Conservation (phyloP, 1,140 invertebrate genomes). For the Globodera ellingtonae region DNA sequence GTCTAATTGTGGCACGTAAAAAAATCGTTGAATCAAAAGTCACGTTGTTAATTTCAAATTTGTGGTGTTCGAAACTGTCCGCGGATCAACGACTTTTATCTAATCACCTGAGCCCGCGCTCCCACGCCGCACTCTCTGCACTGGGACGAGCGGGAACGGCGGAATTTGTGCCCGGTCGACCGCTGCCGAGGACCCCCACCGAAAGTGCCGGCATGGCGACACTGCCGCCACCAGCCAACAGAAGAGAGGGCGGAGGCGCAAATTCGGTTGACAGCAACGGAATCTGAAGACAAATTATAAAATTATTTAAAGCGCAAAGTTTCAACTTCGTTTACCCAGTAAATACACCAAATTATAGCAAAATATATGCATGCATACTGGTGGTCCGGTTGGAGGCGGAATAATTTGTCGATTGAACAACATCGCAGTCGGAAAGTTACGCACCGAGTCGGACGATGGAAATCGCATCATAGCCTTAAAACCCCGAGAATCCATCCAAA, state of each 20-base stretch:
- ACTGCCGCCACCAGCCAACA: conserved; percentile 9
- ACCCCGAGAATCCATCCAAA: too few relatives aligned
- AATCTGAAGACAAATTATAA: conserved; percentile 13
- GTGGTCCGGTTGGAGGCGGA: conserved; percentile 24
- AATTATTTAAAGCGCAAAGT: not conserved
- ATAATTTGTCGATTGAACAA: conserved; percentile 1
- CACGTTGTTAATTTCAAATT: too few relatives aligned
- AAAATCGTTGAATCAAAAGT: too few relatives aligned
- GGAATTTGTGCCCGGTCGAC: not conserved
- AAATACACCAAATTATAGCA: too few relatives aligned
- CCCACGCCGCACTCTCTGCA: conserved; percentile 25
- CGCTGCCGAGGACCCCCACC: not conserved
- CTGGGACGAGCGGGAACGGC: conserved; percentile 8
- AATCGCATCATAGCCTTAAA: not conserved
- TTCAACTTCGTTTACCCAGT: too few relatives aligned
- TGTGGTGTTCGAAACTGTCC: too few relatives aligned
- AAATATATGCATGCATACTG: not conserved
- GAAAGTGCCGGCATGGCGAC: not conserved
- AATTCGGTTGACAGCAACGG: conserved; percentile 28
- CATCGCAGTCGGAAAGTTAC: not conserved
- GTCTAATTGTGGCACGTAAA: not conserved
- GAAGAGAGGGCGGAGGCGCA: conserved; percentile 1
- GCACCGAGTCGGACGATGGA: not conserved
- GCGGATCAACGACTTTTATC: not conserved
- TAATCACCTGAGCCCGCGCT: not conserved